phyloP scores from a whole-genome alignment of 2,888 invertebrate genomes.

The Choreutis nemorana region DNA sequence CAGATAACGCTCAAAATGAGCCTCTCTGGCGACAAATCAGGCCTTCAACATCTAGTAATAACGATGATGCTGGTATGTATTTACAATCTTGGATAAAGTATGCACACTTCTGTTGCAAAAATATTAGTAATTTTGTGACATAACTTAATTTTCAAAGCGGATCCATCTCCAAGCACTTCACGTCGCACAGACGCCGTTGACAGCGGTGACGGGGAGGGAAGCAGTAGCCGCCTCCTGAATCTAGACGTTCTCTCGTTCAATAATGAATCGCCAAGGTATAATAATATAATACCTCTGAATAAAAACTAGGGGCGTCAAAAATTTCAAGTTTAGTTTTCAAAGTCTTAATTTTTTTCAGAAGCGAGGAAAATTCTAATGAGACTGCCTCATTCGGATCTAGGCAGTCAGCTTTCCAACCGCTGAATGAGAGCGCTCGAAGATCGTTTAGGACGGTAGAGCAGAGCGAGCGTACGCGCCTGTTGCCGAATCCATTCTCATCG shows the following conservation, averaged over 20 bases:
- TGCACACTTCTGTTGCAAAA: too few species aligned
- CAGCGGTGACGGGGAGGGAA: constrained; percentile 27
- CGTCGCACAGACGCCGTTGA: constrained; percentile 21
- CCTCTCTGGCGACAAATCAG: too few species aligned
- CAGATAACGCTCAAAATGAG: too few species aligned
- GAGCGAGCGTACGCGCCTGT: constrained; percentile 32
- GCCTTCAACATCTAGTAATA: too few species aligned
- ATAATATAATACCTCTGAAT: constrained; percentile 9
- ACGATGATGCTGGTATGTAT: constrained; percentile 21
- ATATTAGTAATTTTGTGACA: too few species aligned
- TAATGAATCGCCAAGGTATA: constrained; percentile 29
- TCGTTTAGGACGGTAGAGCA: constrained; percentile 33
- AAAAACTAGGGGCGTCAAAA: neutral
- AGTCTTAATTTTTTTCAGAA: neutral
- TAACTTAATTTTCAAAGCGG: constrained; percentile 12
- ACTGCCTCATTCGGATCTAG: constrained; percentile 36
- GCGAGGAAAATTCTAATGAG: neutral
- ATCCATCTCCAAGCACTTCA: constrained; percentile 29
- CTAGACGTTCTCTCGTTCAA: constrained; percentile 44
- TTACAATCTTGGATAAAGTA: too few species aligned
- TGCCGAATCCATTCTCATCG: constrained; percentile 51
- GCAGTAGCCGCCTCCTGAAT: constrained; percentile 34
- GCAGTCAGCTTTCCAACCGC: constrained; percentile 49
- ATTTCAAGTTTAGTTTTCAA: neutral
- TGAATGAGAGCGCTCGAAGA: constrained; percentile 28